Evolutionary conservation across 2,797 vertebrate genomes (phyloP).

Genomic region (Perodicticus potto): DNA sequence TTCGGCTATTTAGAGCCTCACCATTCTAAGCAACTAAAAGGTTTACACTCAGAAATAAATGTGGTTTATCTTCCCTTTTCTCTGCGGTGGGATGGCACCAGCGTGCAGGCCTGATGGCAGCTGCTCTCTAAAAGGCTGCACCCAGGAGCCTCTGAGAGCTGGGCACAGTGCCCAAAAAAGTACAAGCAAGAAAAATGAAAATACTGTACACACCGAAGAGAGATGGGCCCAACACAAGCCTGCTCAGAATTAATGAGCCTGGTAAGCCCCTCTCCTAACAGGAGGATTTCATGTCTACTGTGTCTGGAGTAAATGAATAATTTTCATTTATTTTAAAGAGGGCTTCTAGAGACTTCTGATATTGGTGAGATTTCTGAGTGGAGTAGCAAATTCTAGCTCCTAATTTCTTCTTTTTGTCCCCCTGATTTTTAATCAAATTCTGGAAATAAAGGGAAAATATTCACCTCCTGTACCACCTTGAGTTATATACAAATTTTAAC

Average conservation of each 20-base stretch:
- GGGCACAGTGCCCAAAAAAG: constrained; percentile 66
- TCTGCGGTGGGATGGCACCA: not conserved
- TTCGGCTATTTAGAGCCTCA: constrained; percentile 39
- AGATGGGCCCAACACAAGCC: not conserved
- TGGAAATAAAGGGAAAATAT: constrained; percentile 7
- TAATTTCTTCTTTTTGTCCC: not conserved
- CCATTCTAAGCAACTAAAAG: constrained; percentile 64
- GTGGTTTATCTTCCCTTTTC: constrained; percentile 67
- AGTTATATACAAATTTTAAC: constrained; percentile 24
- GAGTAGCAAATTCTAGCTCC: not conserved
- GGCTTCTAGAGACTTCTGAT: not conserved
- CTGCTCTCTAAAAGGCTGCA: constrained; percentile 36
- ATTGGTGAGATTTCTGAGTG: not conserved
- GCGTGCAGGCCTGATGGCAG: not conserved
- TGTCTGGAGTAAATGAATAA: constrained; percentile 59
- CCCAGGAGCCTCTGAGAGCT: constrained; percentile 42
- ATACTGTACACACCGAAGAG: constrained; percentile 4
- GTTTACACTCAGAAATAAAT: constrained; percentile 61
- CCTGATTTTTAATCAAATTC: not conserved
- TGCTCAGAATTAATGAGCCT: constrained; percentile 59
- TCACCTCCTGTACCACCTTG: not conserved
- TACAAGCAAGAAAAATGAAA: constrained; percentile 36
- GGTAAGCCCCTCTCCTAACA: constrained; percentile 14
- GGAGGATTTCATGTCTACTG: not conserved
- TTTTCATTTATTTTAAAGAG: constrained; percentile 45